A percentile compares a stretch with the other conserved stretches of the same genome.
Conservation (phyloP, 2,113 vertebrate genomes). For the Ovis canadensis region DNA sequence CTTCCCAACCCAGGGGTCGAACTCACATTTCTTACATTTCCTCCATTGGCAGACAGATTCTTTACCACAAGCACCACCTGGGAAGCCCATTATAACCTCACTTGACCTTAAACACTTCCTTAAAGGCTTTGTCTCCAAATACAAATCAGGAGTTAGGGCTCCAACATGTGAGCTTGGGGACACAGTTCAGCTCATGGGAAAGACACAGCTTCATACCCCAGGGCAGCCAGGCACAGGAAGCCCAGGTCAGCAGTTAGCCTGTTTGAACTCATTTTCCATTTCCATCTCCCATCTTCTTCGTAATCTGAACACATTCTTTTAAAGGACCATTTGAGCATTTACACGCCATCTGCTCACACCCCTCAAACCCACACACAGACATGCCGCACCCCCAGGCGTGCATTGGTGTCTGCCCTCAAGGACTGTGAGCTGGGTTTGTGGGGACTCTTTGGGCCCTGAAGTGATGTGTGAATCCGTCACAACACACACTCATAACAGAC, state of each 20-base stretch:
- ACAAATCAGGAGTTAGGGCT: neutral
- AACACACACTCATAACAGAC: neutral
- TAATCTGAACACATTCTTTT: neutral
- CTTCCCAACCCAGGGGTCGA: neutral
- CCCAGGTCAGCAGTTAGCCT: neutral
- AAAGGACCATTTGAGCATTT: neutral
- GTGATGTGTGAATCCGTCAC: neutral
- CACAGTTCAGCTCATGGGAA: neutral
- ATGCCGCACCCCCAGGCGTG: neutral
- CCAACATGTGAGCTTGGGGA: neutral
- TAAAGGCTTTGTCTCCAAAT: neutral
- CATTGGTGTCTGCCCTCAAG: neutral
- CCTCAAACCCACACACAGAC: neutral
- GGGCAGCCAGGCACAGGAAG: accelerated
- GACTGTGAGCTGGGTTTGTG: neutral
- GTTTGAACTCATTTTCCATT: neutral
- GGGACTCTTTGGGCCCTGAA: neutral
- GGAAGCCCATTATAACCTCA: neutral
- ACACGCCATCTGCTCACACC: neutral
- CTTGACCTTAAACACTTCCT: neutral
- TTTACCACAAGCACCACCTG: neutral
- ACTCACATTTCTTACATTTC: neutral
- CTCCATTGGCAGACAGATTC: neutral
- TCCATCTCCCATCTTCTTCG: neutral
- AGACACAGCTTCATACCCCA: neutral